Conservation (phyloP, 2,888 invertebrate genomes). For the Rhingia rostrata region DNA sequence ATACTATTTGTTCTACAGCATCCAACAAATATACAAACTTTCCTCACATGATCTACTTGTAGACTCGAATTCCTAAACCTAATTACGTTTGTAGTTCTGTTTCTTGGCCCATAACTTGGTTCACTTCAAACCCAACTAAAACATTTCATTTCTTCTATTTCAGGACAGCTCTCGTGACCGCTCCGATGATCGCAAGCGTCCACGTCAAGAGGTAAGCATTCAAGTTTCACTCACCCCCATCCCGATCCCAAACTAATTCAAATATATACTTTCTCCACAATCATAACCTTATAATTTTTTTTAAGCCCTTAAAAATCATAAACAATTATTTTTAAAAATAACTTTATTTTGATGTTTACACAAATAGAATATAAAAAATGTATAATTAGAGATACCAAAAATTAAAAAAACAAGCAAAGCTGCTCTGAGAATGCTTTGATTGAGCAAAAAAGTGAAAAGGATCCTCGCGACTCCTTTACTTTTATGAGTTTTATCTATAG, state of each 20-base stretch:
- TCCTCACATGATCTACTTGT: too few species aligned
- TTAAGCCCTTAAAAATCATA: conserved; percentile 52
- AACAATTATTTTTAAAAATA: conserved; percentile 58
- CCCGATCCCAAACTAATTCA: not conserved
- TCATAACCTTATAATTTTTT: conserved; percentile 30
- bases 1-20: too few species aligned
- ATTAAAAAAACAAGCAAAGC: too few species aligned
- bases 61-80: too few species aligned
- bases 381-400: conserved; percentile 63
- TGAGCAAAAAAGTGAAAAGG: conserved; percentile 68
- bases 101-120: not conserved
- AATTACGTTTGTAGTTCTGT: too few species aligned
- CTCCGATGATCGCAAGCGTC: conserved; percentile 81
- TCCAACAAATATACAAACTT: too few species aligned
- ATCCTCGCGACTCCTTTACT: conserved; percentile 60
- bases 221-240: conserved; percentile 4
- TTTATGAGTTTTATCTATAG: conserved; percentile 66
- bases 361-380: conserved; percentile 75
- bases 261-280: not conserved
- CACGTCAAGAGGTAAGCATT: conserved; percentile 82
- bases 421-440: conserved; percentile 60
- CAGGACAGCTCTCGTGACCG: conserved; percentile 82
- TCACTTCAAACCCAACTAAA: not conserved
- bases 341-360: conserved; percentile 76
- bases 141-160: conserved; percentile 8